Base-by-base conservation (phyloP, 2,113 vertebrate species). In the Felis chaus region DNA sequence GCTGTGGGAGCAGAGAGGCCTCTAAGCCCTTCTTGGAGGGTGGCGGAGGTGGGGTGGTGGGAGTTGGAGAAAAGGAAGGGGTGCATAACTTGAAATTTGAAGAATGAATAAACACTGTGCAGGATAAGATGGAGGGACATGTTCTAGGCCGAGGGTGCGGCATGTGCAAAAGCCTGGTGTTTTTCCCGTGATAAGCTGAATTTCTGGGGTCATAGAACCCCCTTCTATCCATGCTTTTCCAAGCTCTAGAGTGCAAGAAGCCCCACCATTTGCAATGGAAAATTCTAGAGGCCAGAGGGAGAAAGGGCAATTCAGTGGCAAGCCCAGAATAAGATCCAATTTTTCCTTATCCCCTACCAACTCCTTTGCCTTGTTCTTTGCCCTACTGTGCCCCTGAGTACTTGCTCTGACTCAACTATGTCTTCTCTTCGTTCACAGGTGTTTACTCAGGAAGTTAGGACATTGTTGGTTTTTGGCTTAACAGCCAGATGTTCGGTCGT, bases 351-450 rank as follows among this genome's bases (percentile, higher is more conserved):
- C 3, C 31, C 55, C 10, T 36, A 25, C 31, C n/a, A 45, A 68
- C 7, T n/a, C 33, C 63, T 53, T 45, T 63, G 63, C 48, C 82
- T n/a, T 92, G 9, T 65, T 91, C 25, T 55, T 85, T 65, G 57
- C 25, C 33, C 79, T 97, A 36, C 29, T 69, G 8, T 91, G 39
- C 39, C 29, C 85, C 36, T 36, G 33, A 27, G 41, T 29, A 83
- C n/a, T 85, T 95, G 86, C 69, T 84, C 25, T 95, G 90, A 87
- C 27, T 48, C 79, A 48, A 93, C 50, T 31, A 13, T 68, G 66
- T 92, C 66, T 96, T 85, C 61, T 93, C 61, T 90, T 50, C 86
- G 21, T 96, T 92, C 80, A 94, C 88, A 97, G 90, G 92, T 68
- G 33, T 87, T 81, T 92, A 92, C 39, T 95, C 81, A 91, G 41